phyloP scores from a whole-genome alignment of 2,797 vertebrate genomes.

The Mareca strepera region DNA sequence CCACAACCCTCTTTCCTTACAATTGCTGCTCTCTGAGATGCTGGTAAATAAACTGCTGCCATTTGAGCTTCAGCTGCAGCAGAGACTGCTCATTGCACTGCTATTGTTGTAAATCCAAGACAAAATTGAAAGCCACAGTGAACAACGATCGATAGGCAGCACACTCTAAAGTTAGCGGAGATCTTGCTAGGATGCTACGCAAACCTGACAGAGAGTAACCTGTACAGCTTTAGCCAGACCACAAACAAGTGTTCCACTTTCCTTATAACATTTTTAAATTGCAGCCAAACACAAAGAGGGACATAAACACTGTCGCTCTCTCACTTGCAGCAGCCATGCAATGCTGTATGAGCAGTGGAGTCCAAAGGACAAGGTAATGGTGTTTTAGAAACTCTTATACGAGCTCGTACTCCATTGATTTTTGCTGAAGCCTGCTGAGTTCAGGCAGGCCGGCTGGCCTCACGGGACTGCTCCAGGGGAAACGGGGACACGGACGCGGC shows the following conservation, averaged over 20 bases:
- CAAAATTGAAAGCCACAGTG: neutral
- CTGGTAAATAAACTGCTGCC: rapidly evolving
- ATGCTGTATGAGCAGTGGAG: rapidly evolving
- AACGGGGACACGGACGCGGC: rapidly evolving
- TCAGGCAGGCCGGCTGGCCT: no score
- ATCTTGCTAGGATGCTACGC: neutral
- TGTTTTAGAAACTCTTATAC: neutral
- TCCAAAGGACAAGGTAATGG: neutral
- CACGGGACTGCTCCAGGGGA: rapidly evolving
- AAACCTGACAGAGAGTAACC: neutral
- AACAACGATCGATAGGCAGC: neutral
- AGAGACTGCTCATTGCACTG: neutral
- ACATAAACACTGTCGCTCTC: rapidly evolving
- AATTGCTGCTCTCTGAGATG: neutral
- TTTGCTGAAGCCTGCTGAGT: neutral
- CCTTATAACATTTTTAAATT: neutral
- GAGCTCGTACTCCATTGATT: neutral
- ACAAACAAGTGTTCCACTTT: rapidly evolving
- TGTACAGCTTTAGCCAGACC: rapidly evolving
- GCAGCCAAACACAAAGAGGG: neutral
- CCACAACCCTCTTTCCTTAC: rapidly evolving
- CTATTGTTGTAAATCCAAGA: neutral
- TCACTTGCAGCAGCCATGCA: neutral
- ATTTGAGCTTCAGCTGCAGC: neutral
- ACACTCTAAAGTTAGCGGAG: neutral